Conservation (phyloP, 2,888 invertebrate species). For the Machimus atricapillus region DNA sequence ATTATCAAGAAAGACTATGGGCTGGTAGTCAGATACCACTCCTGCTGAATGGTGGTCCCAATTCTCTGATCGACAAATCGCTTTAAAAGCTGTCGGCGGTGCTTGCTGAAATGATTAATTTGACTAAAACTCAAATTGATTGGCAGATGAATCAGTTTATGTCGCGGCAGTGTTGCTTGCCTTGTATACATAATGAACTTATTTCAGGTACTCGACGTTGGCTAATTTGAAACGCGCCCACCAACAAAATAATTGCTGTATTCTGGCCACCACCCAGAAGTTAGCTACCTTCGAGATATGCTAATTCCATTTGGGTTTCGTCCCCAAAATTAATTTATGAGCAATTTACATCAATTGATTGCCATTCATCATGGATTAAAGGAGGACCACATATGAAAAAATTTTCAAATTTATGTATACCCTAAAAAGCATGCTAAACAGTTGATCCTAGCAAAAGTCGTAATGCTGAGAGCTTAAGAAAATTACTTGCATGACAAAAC, state of each 20-base stretch:
- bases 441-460: not conserved
- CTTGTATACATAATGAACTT: not conserved
- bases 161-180: slow-evolving; percentile 1
- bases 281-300: not conserved
- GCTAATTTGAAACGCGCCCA: slow-evolving; percentile 24
- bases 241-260: slow-evolving; percentile 22
- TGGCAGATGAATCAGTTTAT: slow-evolving; percentile 22
- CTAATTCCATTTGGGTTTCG: not conserved
- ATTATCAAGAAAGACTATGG: not conserved
- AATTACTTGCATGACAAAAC: not conserved
- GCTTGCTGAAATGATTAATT: slow-evolving; percentile 37
- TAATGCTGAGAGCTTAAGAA: too few species aligned
- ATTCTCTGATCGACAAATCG: not conserved
- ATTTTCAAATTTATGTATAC: not conserved
- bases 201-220: not conserved
- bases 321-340: slow-evolving; percentile 31
- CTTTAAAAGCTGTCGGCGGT: slow-evolving; percentile 23
- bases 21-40: not conserved
- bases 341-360: slow-evolving; percentile 21
- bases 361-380: slow-evolving; percentile 12
- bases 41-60: slow-evolving; percentile 11
- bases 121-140: slow-evolving; percentile 35
- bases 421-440: not conserved
- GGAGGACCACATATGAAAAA: not conserved
- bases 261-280: slow-evolving; percentile 19